Percentiles rank a stretch among this genome's conserved stretches.
phyloP scores from a whole-genome alignment of 2,888 invertebrate genomes.

The Cinara cedri region DNA sequence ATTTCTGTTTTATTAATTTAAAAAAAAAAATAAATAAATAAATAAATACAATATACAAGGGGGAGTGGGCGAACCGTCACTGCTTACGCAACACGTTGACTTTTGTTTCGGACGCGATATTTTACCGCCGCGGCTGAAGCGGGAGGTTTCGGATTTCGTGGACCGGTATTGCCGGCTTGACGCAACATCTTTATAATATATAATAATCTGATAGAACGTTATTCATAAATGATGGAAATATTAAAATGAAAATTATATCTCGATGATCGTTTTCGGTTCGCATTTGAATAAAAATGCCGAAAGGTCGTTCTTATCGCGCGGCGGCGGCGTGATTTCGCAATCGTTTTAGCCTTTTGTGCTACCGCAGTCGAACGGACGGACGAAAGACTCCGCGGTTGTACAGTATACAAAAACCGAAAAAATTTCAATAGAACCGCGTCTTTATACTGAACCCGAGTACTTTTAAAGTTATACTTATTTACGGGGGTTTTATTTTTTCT shows the following conservation, averaged over 20 bases:
- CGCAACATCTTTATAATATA: not conserved
- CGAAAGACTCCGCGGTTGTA: not conserved
- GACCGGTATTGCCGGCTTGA: not conserved
- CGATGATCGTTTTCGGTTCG: not conserved
- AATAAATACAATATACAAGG: too few relatives aligned
- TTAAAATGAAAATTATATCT: slow-evolving; percentile 8
- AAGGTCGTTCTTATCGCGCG: not conserved
- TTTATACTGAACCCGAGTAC: not conserved
- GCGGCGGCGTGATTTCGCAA: slow-evolving; percentile 5
- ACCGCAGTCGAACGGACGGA: not conserved
- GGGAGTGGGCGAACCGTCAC: too few relatives aligned
- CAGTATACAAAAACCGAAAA: not conserved
- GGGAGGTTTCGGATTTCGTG: not conserved
- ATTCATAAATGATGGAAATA: not conserved
- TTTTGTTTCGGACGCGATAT: not conserved
- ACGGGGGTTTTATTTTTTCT: not conserved
- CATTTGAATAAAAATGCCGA: slow-evolving; percentile 7
- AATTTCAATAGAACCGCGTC: slow-evolving; percentile 21
- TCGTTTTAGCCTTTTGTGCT: slow-evolving; percentile 12
- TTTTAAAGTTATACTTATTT: slow-evolving; percentile 31
- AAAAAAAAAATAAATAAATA: too few relatives aligned
- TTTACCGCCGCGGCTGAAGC: not conserved
- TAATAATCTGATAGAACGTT: not conserved
- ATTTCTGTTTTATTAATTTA: too few relatives aligned
- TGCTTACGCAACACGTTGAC: too few relatives aligned